These are phyloP conservation scores for Fregetta grallaria DNA, from an alignment of 2,113 vertebrate genomes.

Conservation along the genomic window DNA sequence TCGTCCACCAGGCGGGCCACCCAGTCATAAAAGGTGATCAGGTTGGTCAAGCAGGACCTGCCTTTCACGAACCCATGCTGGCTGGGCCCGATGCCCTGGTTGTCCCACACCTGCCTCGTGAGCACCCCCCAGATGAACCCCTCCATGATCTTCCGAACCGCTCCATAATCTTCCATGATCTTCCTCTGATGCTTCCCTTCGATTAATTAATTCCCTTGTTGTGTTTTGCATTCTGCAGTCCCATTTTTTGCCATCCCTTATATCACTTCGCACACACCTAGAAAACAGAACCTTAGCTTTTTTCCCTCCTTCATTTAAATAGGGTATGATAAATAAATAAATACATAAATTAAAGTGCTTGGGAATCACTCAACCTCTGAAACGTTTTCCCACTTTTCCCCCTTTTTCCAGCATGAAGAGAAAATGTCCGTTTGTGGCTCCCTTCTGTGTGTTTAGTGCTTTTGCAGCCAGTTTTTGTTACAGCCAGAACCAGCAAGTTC, in stretches of 20 bases:
- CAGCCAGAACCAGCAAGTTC: neutral
- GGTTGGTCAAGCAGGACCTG: too few species aligned
- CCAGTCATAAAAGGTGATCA: too few species aligned
- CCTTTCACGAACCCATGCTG: too few species aligned
- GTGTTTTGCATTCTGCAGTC: neutral
- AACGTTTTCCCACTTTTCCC: neutral
- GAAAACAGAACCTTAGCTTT: neutral
- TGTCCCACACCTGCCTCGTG: too few species aligned
- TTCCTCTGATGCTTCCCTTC: neutral
- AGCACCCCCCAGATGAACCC: too few species aligned
- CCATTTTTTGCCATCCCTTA: neutral
- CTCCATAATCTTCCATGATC: too few species aligned
- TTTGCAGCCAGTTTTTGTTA: slow-evolving; percentile 9
- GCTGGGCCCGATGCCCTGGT: too few species aligned
- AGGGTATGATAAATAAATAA: neutral
- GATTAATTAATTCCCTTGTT: neutral
- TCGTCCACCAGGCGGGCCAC: too few species aligned
- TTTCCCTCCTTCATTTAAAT: neutral
- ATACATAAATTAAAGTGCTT: neutral
- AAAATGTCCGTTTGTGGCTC: neutral
- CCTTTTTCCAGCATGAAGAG: neutral
- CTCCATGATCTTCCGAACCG: too few species aligned
- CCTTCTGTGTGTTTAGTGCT: neutral
- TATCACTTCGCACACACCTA: neutral
- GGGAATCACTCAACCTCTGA: neutral